A percentile compares a stretch with the other conserved stretches of the same genome.
Conservation (phyloP, 2,113 vertebrate genomes). For the Pseudopodoces humilis region DNA sequence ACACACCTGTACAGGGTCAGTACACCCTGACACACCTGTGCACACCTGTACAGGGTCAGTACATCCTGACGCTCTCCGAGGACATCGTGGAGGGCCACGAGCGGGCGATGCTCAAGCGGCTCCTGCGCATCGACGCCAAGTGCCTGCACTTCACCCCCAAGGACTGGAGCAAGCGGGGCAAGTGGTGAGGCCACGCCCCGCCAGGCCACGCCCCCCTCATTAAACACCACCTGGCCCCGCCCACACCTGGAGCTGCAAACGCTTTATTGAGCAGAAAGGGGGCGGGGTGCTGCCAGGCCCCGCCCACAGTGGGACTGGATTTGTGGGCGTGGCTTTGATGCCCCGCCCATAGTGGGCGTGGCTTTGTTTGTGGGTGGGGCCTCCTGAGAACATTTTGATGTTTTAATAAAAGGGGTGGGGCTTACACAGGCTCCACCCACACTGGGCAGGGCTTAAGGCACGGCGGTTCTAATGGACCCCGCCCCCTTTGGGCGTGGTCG, state of each 20-base stretch:
- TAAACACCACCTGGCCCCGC: background rate
- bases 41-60: background rate
- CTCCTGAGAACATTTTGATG: fast-evolving
- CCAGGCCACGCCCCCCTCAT: background rate
- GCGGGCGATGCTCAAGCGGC: background rate
- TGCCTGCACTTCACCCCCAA: background rate
- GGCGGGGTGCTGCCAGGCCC: fast-evolving
- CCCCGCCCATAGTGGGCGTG: fast-evolving
- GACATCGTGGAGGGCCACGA: background rate
- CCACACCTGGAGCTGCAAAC: background rate
- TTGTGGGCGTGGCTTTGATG: too few species aligned
- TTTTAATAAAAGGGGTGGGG: background rate
- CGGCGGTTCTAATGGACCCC: fast-evolving
- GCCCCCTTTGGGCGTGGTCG: background rate
- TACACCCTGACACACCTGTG: background rate
- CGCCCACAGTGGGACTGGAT: background rate
- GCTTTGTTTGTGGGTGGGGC: background rate
- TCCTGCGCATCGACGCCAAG: background rate
- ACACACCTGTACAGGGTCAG: background rate
- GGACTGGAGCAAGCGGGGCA: background rate
- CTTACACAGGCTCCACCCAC: background rate
- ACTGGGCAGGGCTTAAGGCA: background rate
- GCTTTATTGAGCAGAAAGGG: background rate
- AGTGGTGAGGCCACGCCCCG: background rate
- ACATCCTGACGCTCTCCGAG: background rate